phyloP scores from a whole-genome alignment of 2,113 vertebrate genomes.

The Thermophis baileyi region DNA sequence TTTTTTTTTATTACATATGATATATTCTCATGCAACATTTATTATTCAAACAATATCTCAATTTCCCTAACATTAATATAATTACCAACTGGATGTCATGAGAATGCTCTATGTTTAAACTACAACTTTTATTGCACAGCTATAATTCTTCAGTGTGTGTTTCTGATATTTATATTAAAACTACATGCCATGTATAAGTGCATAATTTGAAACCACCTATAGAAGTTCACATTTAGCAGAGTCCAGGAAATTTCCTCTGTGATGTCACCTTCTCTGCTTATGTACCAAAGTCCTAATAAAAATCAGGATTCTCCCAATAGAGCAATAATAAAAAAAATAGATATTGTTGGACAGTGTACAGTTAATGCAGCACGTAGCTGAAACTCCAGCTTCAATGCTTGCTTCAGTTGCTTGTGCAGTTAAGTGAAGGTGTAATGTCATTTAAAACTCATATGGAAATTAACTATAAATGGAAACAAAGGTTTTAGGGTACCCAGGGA shows the following conservation, averaged over 20 bases:
- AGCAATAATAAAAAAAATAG: background rate
- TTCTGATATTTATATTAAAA: background rate
- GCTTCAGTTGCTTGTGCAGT: background rate
- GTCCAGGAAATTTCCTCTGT: background rate
- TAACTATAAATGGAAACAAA: slow-evolving; percentile 5
- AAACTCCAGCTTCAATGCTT: background rate
- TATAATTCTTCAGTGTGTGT: background rate
- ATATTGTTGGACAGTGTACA: background rate
- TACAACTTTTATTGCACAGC: background rate
- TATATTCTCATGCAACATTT: background rate
- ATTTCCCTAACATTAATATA: background rate
- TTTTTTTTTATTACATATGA: background rate
- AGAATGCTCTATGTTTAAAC: background rate
- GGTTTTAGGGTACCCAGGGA: slow-evolving; percentile 44
- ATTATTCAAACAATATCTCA: background rate
- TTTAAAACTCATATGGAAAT: background rate
- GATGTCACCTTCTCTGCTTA: background rate
- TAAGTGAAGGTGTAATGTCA: background rate
- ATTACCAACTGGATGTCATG: background rate
- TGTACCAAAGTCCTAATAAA: background rate
- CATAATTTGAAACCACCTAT: background rate
- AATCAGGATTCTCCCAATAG: background rate
- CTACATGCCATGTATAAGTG: background rate
- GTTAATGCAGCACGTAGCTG: background rate
- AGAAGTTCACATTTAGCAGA: background rate